Conservation (phyloP, 2,113 vertebrate genomes). For the Microtus montanus region DNA sequence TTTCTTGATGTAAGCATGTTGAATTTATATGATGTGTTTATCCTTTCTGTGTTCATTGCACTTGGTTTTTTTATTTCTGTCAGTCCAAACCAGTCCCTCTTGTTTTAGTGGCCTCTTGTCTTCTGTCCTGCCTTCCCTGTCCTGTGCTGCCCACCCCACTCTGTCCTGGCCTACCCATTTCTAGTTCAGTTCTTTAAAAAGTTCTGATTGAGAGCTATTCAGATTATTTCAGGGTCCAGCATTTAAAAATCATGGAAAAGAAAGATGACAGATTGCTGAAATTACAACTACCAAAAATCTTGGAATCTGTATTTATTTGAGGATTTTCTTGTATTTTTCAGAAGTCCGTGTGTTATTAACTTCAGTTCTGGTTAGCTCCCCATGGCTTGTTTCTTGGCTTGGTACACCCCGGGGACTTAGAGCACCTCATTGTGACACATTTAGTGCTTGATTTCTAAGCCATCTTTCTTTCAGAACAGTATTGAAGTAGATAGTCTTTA, state of each 20-base stretch:
- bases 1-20: conserved; percentile 20
- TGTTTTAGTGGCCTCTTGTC: not conserved
- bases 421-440: not conserved
- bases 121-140: not conserved
- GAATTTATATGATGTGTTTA: conserved; percentile 4
- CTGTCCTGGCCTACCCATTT: not conserved
- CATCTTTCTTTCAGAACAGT: conserved; percentile 1
- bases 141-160: not conserved
- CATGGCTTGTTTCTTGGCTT: not conserved
- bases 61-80: not conserved
- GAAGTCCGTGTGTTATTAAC: not conserved
- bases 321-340: not conserved
- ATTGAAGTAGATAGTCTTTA: not conserved
- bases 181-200: conserved; percentile 27
- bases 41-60: not conserved
- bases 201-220: not conserved
- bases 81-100: not conserved
- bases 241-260: conserved; percentile 31
- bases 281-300: conserved; percentile 22
- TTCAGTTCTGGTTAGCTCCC: not conserved
- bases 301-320: not conserved
- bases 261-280: conserved; percentile 1
- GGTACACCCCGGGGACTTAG: not conserved
- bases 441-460: conserved; percentile 36
- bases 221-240: conserved; percentile 17